Evolutionary conservation across 2,113 vertebrate genomes (phyloP), one percentile per base, ranked within the genome.

Genomic region (Cephalopholis sonnerati): DNA sequence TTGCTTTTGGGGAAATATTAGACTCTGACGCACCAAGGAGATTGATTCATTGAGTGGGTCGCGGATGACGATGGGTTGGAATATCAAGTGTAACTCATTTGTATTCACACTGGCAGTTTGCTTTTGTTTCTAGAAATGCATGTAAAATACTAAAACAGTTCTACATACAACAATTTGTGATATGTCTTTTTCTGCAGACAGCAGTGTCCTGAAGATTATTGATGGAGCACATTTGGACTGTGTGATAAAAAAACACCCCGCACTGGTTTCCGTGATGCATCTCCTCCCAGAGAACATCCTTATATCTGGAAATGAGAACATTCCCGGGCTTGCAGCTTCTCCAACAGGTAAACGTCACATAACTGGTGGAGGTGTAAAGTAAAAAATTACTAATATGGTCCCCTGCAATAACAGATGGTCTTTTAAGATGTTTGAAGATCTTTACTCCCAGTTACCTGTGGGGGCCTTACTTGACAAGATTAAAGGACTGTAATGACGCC

Each of bases 201-300:
- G 92, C 90, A 93, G 77, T 61, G 84, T 95, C 76, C 59, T 98
- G 94, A 96, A 66, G 0, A 50, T 90, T 24, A 93, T 98, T 39
- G 96, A 98, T 67, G 96, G 91, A 75, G 92, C 94, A 72, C 91
- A 93, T 85, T 83, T 99, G 71, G 95, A 95, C 24, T 98, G 96
- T 64, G 48, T 44, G 10, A 58, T 98, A 54, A 95, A 92, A 89
- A 89, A 77, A 0, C 97, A 99, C 68, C 93, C 91, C 0, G 78
- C 92, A 0, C 64, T 99, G 88, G 92, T 89, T 77, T 76, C 76
- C 0, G 44, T 93, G 65, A 94, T 93, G 87, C 96, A 97, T 79
- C 95, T 99, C 0, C 88, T 99, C 32, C 97, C 98, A 0, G 97
- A 97, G 90, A 98, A 99, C 84, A 86, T 95, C 9, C 94, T 97